phyloP scores from a whole-genome alignment of 2,888 invertebrate genomes.

The Megamerina dolium region DNA sequence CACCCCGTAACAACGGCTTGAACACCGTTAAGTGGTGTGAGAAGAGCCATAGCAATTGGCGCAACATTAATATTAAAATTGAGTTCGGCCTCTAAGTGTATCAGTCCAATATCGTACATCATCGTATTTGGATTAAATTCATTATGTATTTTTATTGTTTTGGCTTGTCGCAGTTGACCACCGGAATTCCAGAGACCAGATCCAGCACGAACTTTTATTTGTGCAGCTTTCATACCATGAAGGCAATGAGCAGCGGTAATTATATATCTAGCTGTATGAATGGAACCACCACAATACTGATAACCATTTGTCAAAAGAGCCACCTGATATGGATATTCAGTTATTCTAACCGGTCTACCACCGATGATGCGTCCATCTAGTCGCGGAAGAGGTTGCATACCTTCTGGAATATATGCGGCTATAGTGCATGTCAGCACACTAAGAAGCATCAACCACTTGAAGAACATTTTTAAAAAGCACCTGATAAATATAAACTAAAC shows the following conservation, averaged over 20 bases:
- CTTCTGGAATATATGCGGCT: slow-evolving; percentile 15
- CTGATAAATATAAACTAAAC: too few relatives aligned
- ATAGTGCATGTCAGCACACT: slow-evolving; percentile 13
- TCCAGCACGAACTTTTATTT: slow-evolving; percentile 51
- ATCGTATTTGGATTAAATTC: slow-evolving; percentile 47
- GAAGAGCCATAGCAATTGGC: slow-evolving; percentile 43
- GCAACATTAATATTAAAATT: slow-evolving; percentile 41
- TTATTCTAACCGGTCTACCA: slow-evolving; percentile 45
- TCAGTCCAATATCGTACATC: slow-evolving; percentile 55
- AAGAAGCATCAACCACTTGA: too few relatives aligned
- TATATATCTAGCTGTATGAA: slow-evolving; percentile 48
- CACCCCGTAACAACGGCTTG: slow-evolving; percentile 18
- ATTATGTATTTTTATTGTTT: slow-evolving; percentile 37
- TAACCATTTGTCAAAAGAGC: slow-evolving; percentile 44
- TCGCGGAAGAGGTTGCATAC: slow-evolving; percentile 23
- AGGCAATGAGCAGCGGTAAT: slow-evolving; percentile 58
- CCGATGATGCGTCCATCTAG: slow-evolving; percentile 48
- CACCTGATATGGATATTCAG: slow-evolving; percentile 49
- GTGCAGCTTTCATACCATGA: slow-evolving; percentile 23
- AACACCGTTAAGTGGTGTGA: slow-evolving; percentile 18
- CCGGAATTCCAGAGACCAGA: slow-evolving; percentile 47
- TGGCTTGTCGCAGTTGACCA: slow-evolving; percentile 25
- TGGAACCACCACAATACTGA: slow-evolving; percentile 54
- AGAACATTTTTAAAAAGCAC: too few relatives aligned
- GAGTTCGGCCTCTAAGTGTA: slow-evolving; percentile 51